Evolutionary conservation across 2,888 invertebrate genomes (phyloP).

Genomic region (Nomada fabriciana): DNA sequence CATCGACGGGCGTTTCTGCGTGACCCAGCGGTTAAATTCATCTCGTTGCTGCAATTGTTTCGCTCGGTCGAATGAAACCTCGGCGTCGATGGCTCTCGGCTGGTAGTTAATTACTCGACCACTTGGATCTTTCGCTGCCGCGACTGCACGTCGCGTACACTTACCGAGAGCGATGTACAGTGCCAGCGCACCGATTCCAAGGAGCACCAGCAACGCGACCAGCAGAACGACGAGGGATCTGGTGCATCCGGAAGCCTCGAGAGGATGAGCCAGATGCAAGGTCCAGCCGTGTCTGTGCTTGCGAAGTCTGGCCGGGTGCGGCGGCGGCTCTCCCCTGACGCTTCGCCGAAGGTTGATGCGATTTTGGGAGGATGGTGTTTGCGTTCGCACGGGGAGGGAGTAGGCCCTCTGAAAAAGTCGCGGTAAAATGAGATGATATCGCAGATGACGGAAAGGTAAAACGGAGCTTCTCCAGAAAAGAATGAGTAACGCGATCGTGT

Average conservation of each 20-base stretch:
- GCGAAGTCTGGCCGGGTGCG: conserved; percentile 80
- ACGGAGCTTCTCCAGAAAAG: not conserved
- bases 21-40: conserved; percentile 64
- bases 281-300: conserved; percentile 83
- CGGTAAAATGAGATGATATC: not conserved
- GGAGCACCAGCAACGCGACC: conserved; percentile 76
- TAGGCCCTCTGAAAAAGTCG: conserved; percentile 80
- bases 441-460: not conserved
- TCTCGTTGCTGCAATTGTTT: conserved; percentile 54
- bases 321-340: conserved; percentile 81
- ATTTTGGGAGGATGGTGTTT: conserved; percentile 81
- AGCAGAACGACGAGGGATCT: conserved; percentile 78
- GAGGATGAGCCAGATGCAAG: conserved; percentile 78
- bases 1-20: conserved; percentile 2
- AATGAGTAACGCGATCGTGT: too few relatives aligned
- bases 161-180: conserved; percentile 82
- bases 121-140: not conserved
- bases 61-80: conserved; percentile 53
- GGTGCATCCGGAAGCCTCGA: conserved; percentile 77
- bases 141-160: conserved; percentile 20
- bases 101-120: conserved; percentile 34
- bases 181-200: conserved; percentile 81
- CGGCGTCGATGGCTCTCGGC: conserved; percentile 13
- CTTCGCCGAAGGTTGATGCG: conserved; percentile 80
- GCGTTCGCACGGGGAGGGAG: conserved; percentile 78